Evolutionary conservation across 2,888 invertebrate species (phyloP), one percentile per base, ranked within the genome.

Genomic region (Tipula vernalis): DNA sequence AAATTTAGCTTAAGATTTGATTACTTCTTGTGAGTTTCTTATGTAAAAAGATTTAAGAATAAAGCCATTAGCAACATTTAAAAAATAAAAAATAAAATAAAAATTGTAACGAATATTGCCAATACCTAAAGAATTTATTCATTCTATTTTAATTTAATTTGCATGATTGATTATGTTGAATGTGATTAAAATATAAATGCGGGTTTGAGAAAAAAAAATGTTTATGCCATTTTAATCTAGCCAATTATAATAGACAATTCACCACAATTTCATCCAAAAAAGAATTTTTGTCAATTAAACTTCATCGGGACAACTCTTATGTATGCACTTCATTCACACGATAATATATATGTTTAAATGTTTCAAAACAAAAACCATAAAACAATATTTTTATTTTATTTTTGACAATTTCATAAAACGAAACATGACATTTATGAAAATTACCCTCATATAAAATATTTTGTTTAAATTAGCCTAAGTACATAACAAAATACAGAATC

Each of bases 391-490:
- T 51, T 44, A 10, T 44, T 12, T 51, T 39, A 39, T 28, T 71
- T 71, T 71, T 71, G 71, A 71, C 71, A 71, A 71, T 71, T 71
- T 71, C 18, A 71, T 71, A 71, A 71, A 71, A 71, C 28, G 71
- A 71, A 71, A 71, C 71, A 71, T 71, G 71, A 71, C 71, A 71
- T 71, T 71, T 71, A 71, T 71, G 71, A 71, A 71, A 71, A 71
- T 71, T 71, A 71, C 71, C 71, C 71, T 71, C 28, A 71, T 71
- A 28, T 28, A 71, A 71, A 71, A 71, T n/a, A 28, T 71, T 71
- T 71, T 71, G 71, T 71, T 71, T 71, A 71, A 71, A 71, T 71
- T 71, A 71, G 71, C 71, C 28, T 71, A 71, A 71, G 71, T 71
- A 71, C 71, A 71, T 71, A 71, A 71, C 10, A 18, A 18, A 18